Conservation (phyloP, 2,113 vertebrate genomes). For the Andinoacara biseriatus region DNA sequence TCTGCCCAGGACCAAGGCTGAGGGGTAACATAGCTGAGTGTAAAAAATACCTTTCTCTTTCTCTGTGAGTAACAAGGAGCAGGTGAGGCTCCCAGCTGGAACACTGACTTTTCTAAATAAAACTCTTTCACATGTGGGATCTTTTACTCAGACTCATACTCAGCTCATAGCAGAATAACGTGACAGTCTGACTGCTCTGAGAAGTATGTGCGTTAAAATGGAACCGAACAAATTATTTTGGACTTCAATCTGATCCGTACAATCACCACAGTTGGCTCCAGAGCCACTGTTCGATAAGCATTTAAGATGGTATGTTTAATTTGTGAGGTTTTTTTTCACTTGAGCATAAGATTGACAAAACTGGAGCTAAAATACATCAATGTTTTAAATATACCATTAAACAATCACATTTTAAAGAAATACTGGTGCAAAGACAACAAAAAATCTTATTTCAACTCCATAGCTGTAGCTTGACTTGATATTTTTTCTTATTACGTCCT, state of each 20-base stretch:
- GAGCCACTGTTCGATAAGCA: background rate
- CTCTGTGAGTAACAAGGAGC: slow-evolving; percentile 53
- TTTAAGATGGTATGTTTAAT: background rate
- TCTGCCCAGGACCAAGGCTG: slow-evolving; percentile 51
- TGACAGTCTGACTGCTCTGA: background rate
- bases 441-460: background rate
- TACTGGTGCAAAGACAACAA: too few species aligned
- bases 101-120: background rate
- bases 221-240: background rate
- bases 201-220: background rate
- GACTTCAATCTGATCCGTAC: background rate
- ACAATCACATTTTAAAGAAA: background rate
- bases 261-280: background rate
- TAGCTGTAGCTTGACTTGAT: background rate
- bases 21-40: slow-evolving; percentile 55
- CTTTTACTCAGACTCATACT: background rate
- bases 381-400: background rate
- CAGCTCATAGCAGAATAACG: background rate
- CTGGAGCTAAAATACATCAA: background rate
- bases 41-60: slow-evolving; percentile 67
- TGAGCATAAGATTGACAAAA: background rate
- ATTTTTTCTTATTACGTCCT: background rate
- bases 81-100: slow-evolving; percentile 48
- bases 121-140: background rate
- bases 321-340: background rate